phyloP scores from a whole-genome alignment of 1,140 invertebrate species.

The Penaeus chinensis region DNA sequence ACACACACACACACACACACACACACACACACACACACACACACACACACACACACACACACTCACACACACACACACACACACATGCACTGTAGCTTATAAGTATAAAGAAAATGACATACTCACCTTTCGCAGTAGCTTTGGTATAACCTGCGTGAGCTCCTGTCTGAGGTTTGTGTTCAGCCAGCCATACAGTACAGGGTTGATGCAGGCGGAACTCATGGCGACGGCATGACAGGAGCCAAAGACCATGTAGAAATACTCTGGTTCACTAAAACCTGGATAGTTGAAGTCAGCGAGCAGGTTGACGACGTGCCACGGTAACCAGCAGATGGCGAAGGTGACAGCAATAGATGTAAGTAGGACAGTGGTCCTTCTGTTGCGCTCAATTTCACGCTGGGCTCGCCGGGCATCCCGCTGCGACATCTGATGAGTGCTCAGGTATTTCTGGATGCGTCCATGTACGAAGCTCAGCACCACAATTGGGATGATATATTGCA shows the following conservation, averaged over 20 bases:
- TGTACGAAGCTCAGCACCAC: constrained; percentile 72
- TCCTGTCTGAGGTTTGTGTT: constrained; percentile 71
- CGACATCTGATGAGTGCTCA: constrained; percentile 65
- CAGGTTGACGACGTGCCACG: constrained; percentile 72
- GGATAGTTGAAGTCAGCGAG: constrained; percentile 67
- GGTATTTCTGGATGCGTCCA: constrained; percentile 70
- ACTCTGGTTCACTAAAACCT: constrained; percentile 52
- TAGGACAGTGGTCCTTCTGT: constrained; percentile 71
- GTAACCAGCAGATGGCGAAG: constrained; percentile 72
- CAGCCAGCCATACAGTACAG: constrained; percentile 73
- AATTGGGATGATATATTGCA: constrained; percentile 73
- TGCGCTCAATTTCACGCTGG: constrained; percentile 69
- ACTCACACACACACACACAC: neutral
- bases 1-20: neutral
- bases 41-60: neutral
- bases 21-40: neutral
- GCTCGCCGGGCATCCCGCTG: constrained; percentile 65
- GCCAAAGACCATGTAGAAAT: constrained; percentile 68
- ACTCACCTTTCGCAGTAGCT: constrained; percentile 45
- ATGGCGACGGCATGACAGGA: constrained; percentile 72
- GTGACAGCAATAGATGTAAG: constrained; percentile 69
- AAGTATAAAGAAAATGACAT: neutral
- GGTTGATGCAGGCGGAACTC: constrained; percentile 73
- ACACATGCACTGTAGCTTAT: too few species aligned
- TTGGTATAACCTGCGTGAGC: constrained; percentile 32